Conservation (phyloP, 2,888 invertebrate species). For the Reticulitermes lucifugus region DNA sequence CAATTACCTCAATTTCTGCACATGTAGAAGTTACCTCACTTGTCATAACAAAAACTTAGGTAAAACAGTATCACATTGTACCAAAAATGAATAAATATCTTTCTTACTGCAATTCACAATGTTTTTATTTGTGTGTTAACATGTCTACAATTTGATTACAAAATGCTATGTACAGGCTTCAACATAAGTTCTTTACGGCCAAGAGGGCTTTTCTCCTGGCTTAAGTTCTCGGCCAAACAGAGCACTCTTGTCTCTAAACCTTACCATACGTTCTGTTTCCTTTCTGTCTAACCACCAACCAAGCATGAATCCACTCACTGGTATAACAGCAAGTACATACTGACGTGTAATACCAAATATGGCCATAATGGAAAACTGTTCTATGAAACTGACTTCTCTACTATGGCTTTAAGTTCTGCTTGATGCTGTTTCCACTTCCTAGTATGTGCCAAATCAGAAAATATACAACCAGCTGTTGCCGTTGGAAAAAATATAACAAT, state of each 20-base stretch:
- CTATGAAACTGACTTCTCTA: not conserved
- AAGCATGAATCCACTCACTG: constrained; percentile 69
- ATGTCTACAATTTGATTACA: constrained; percentile 8
- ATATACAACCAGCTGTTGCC: constrained; percentile 70
- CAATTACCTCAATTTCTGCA: not conserved
- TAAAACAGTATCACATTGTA: not conserved
- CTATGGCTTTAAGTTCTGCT: constrained; percentile 45
- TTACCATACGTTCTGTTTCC: constrained; percentile 78
- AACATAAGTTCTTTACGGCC: constrained; percentile 68
- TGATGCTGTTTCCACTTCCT: constrained; percentile 75
- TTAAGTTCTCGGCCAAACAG: constrained; percentile 76
- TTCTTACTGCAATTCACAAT: not conserved
- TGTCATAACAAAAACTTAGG: too few relatives aligned
- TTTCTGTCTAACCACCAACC: constrained; percentile 75
- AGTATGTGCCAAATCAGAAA: constrained; percentile 79
- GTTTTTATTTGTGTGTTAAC: constrained; percentile 4
- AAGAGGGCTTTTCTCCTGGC: constrained; percentile 77
- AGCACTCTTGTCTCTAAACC: constrained; percentile 83
- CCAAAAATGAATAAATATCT: not conserved
- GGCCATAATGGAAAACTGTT: constrained; percentile 61
- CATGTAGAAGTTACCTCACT: not conserved
- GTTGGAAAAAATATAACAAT: constrained; percentile 77
- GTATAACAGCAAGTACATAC: constrained; percentile 67
- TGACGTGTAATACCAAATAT: constrained; percentile 70
- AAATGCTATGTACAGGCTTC: constrained; percentile 8